phyloP scores from a whole-genome alignment of 2,888 invertebrate genomes.

The Aporophyla nigra region DNA sequence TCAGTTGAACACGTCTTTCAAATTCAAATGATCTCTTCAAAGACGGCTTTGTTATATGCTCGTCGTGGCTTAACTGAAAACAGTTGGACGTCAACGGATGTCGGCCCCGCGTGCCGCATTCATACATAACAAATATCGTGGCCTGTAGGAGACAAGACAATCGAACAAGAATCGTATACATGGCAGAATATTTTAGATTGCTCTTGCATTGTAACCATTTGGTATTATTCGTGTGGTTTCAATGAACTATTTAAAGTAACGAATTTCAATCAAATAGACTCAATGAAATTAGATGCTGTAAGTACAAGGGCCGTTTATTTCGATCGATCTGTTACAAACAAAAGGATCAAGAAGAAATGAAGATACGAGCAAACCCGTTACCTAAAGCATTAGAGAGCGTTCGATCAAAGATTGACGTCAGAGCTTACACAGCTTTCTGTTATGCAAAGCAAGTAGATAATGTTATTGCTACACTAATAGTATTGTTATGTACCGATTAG shows the following conservation, averaged over 20 bases:
- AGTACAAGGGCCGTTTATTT: not conserved
- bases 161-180: conserved; percentile 78
- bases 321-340: not conserved
- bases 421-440: conserved; percentile 63
- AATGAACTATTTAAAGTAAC: conserved; percentile 8
- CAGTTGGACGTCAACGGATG: conserved; percentile 86
- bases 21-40: conserved; percentile 76
- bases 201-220: conserved; percentile 39
- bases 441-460: conserved; percentile 65
- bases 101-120: conserved; percentile 78
- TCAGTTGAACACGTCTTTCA: conserved; percentile 74
- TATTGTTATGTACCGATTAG: conserved; percentile 61
- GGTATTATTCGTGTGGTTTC: conserved; percentile 23
- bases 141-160: conserved; percentile 83
- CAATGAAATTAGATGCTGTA: not conserved
- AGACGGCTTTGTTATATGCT: conserved; percentile 81
- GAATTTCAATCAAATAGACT: not conserved
- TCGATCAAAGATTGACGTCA: conserved; percentile 72
- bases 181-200: conserved; percentile 76
- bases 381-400: conserved; percentile 50
- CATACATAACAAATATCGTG: conserved; percentile 84
- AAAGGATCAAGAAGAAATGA: conserved; percentile 34
- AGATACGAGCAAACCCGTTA: conserved; percentile 31
- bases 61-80: conserved; percentile 84
- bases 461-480: conserved; percentile 58